Evolutionary conservation across 2,113 vertebrate genomes (phyloP), one percentile per base, ranked within the genome.

Genomic region (Tetrao urogallus): DNA sequence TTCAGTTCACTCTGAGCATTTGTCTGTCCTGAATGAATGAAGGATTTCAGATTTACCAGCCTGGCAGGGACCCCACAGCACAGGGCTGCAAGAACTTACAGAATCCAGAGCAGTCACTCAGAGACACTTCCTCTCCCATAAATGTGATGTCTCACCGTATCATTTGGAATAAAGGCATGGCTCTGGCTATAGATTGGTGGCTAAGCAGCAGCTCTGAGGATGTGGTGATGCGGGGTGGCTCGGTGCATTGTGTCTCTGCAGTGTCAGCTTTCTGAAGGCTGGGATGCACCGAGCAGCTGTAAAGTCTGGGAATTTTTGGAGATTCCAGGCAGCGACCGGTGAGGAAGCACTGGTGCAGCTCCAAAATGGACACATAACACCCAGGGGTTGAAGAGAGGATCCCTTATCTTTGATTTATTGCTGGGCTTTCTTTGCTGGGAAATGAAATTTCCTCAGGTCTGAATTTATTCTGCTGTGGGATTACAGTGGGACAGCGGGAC

Each of bases 71-170:
- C 79, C 69, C 72, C 57, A 83, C 16, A 2, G 0, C 54, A 56
- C 28, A 30, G 65, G 79, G 72, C 81, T 43, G 34, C 10, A 12
- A 94, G 67, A 56, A 27, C 85, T 89, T 94, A 93, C 86, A 82
- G 4, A 82, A 94, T 95, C 91, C 79, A 47, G 93, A 93, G 60
- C 76, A 71, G 70, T 63, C 93, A 78, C 80, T 84, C 88, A 8
- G 27, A 93, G 93, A 83, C 69, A 88, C 93, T 89, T 96, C 91
- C 88, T 93, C 82, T n/a, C 91, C 73, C 76, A 91, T 94, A 94
- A 94, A 93, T 0, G 0, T 78, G 71, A 57, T 65, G 54, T 86
- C 80, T 95, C 36, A 57, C 57, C 84, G 76, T 90, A 32, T 78
- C 80, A 90, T 94, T 91, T 82, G 89, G 65, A 88, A 72, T 88